These are phyloP conservation scores for Pammene aurita DNA, from an alignment of 2,888 invertebrate genomes.

Conservation along the genomic window DNA sequence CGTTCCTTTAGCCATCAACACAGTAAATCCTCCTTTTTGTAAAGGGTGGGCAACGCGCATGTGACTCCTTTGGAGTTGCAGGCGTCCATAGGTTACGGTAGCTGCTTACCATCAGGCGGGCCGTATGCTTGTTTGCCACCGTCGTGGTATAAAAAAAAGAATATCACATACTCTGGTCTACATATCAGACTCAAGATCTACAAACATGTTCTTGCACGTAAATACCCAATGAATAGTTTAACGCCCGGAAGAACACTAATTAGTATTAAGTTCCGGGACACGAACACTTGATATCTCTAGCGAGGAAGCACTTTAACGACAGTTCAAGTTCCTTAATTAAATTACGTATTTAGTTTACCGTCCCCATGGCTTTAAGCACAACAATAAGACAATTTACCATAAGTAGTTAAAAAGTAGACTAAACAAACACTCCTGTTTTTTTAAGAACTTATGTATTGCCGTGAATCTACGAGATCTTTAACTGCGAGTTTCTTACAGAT, in stretches of 20 bases:
- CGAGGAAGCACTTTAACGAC: conserved; percentile 32
- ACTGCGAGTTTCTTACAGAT: background rate
- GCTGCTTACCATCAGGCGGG: too few relatives aligned
- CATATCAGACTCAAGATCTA: background rate
- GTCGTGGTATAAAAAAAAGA: too few relatives aligned
- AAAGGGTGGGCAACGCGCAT: too few relatives aligned
- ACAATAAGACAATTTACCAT: background rate
- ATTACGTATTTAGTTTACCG: conserved; percentile 9
- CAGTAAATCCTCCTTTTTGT: too few relatives aligned
- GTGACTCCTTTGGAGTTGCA: too few relatives aligned
- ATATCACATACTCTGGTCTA: background rate
- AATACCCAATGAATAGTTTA: background rate
- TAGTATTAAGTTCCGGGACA: conserved; percentile 34
- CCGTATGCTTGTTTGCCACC: too few relatives aligned
- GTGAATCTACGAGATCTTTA: too few relatives aligned
- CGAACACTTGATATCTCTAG: conserved; percentile 31
- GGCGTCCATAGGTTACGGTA: too few relatives aligned
- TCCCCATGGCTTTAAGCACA: background rate
- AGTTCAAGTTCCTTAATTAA: conserved; percentile 16
- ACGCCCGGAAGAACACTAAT: conserved; percentile 31
- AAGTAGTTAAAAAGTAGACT: background rate
- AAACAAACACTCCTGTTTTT: too few relatives aligned
- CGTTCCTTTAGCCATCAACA: too few relatives aligned
- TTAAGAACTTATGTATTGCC: too few relatives aligned
- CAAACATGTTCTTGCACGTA: conserved; percentile 3